A percentile compares a stretch with the other conserved stretches of the same genome.
These are phyloP conservation scores for Etheostoma nigrum DNA, from an alignment of 2,797 vertebrate species.

Conservation along the genomic window DNA sequence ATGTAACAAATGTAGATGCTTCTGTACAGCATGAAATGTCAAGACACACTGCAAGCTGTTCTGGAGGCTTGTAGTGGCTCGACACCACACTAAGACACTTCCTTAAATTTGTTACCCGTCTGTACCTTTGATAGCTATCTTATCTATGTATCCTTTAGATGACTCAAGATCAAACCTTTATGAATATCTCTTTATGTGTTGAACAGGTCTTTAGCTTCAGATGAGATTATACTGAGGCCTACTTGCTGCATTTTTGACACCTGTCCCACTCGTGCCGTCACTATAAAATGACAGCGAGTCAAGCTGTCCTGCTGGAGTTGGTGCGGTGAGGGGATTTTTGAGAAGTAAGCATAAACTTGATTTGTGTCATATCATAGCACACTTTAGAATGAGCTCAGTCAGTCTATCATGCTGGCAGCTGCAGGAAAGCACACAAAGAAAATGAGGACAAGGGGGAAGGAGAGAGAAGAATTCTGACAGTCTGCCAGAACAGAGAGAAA, in stretches of 20 bases:
- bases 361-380: constrained; percentile 67
- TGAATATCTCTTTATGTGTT: constrained; percentile 4
- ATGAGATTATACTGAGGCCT: constrained; percentile 29
- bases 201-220: constrained; percentile 22
- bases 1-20: no score
- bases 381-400: constrained; percentile 70
- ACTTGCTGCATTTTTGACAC: constrained; percentile 54
- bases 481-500: constrained; percentile 62
- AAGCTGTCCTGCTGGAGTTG: constrained; percentile 41
- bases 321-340: constrained; percentile 35
- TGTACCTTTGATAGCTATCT: neutral
- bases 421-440: constrained; percentile 55
- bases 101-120: neutral
- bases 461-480: constrained; percentile 50
- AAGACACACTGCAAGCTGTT: neutral
- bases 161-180: constrained; percentile 22
- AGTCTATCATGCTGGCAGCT: constrained; percentile 63
- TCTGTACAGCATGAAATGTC: no score
- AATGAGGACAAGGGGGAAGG: constrained; percentile 56
- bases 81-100: neutral
- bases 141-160: neutral
- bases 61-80: neutral
- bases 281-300: constrained; percentile 40
- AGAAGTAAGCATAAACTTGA: constrained; percentile 61
- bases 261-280: constrained; percentile 51